Evolutionary conservation across 1,140 invertebrate species (phyloP), one percentile per base, ranked within the genome.

Genomic region (Papilio polytes): DNA sequence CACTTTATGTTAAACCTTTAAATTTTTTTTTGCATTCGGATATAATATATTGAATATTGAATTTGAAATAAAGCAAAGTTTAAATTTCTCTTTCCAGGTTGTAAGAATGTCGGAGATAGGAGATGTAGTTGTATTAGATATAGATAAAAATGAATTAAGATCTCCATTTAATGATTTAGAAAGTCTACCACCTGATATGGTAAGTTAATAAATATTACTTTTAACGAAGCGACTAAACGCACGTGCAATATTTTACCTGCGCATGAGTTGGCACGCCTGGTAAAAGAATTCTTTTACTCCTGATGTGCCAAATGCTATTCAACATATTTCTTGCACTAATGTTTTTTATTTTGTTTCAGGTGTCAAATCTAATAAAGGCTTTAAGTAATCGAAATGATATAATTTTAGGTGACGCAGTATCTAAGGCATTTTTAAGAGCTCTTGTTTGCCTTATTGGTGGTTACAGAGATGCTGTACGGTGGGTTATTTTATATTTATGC

Each of bases 391-490:
- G 96, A 86, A 95, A 96, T 63, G 95, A 97, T 36, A 6, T 70
- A 70, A 70, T 70, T 59, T 95, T 98, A 44, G 98, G 98, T 0
- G 98, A 99, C 94, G 97, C 98, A 1, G 97, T 99, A 2, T 98
- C 98, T 1, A 96, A 98, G 86, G 98, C 98, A 41, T 99, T 99
- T 94, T 95, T 99, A 31, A 96, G 97, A 80, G 97, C 98, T 10
- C 95, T 99, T 77, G 99, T 99, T 3, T 97, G 97, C 91, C 95
- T 99, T 46, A 99, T 99, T 86, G 98, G 98, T 82, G 98, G 98
- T 77, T 99, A 99, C 91, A 96, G 98, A 83, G 98, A 99, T 92
- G 99, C 98, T 13, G 96, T 99, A 6, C 97, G 97, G 88, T 97
- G 92, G 82, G 31, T 63, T 63, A n/a, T 72, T 72, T 26, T 80